Evolutionary conservation across 2,113 vertebrate species (phyloP).

Genomic region (Rynchops niger): DNA sequence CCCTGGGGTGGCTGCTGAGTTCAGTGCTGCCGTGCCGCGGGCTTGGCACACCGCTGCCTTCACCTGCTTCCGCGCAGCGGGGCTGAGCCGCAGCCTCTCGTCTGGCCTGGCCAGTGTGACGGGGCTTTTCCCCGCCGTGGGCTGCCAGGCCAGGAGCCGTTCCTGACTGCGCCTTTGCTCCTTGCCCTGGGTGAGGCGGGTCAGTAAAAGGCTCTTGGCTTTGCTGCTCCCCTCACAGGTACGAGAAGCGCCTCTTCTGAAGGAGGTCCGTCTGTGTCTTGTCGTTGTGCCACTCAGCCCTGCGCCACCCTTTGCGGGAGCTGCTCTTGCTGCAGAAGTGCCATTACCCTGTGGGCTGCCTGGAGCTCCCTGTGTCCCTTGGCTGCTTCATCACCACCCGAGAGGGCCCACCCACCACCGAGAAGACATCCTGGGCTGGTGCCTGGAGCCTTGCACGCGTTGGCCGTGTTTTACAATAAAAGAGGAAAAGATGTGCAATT

Average conservation of each 20-base stretch:
- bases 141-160: neutral
- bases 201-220: neutral
- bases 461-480: conserved; percentile 63
- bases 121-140: neutral
- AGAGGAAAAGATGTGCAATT: neutral
- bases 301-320: fast-evolving
- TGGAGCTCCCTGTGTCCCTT: neutral
- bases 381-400: conserved; percentile 29
- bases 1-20: fast-evolving
- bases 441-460: neutral
- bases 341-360: conserved; percentile 14
- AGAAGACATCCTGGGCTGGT: neutral
- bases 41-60: neutral
- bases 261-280: neutral
- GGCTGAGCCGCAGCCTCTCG: fast-evolving
- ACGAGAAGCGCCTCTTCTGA: conserved; percentile 97
- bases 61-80: fast-evolving
- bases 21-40: neutral
- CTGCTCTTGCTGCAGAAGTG: conserved; percentile 56
- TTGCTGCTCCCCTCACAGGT: conserved; percentile 76
- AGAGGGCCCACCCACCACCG: neutral
- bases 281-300: conserved; percentile 5
- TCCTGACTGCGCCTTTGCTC: neutral
- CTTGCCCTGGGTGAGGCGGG: neutral
- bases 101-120: neutral